Percentiles rank a stretch among this genome's conserved stretches.
Conservation (phyloP, 2,888 invertebrate species). For the Lepidochitona cinerea region DNA sequence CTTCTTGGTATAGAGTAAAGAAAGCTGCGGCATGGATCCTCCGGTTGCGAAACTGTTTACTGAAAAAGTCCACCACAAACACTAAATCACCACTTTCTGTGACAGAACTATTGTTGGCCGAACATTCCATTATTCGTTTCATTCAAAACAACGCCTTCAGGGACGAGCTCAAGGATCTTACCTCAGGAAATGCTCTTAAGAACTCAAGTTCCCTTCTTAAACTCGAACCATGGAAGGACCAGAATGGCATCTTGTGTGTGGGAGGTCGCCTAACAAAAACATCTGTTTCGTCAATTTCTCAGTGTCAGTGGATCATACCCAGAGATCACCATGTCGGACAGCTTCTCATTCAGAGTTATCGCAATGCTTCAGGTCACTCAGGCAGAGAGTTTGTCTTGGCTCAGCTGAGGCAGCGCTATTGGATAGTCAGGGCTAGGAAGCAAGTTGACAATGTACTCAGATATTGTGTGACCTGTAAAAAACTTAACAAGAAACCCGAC, state of each 20-base stretch:
- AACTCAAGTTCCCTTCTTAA: too few species aligned
- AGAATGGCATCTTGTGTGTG: not conserved
- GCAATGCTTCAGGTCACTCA: conserved; percentile 1
- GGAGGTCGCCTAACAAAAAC: conserved; percentile 4
- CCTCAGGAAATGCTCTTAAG: too few species aligned
- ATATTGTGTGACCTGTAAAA: conserved; percentile 9
- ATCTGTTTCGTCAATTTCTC: not conserved
- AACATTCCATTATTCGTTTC: too few species aligned
- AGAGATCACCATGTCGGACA: not conserved
- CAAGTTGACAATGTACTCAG: not conserved
- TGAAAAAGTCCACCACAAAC: not conserved
- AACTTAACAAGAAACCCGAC: not conserved
- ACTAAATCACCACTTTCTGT: too few species aligned
- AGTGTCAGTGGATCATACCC: conserved; percentile 8
- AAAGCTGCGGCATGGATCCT: conserved; percentile 6
- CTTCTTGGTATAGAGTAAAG: not conserved
- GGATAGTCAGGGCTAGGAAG: not conserved
- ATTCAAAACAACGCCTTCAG: too few species aligned
- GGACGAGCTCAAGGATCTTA: too few species aligned
- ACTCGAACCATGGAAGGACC: not conserved
- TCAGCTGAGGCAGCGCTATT: conserved; percentile 9
- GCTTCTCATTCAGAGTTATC: not conserved
- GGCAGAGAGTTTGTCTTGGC: conserved; percentile 8
- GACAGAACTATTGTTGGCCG: too few species aligned
- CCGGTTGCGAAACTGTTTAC: not conserved